These are phyloP conservation scores for Anthoscopus minutus DNA, from an alignment of 2,113 vertebrate species.

Conservation along the genomic window DNA sequence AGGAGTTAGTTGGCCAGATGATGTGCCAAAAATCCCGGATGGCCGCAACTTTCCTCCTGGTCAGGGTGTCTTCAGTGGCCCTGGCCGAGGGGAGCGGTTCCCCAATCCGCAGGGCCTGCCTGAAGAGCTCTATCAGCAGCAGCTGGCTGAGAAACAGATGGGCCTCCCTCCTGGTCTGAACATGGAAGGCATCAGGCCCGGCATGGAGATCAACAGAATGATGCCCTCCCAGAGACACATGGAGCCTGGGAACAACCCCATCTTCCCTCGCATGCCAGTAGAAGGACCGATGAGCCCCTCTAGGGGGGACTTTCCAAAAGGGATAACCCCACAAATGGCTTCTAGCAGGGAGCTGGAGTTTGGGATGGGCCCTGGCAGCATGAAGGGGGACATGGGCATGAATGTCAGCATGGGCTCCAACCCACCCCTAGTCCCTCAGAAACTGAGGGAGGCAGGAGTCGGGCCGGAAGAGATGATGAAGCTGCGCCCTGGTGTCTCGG, in stretches of 20 bases:
- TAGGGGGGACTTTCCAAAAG: constrained; percentile 85
- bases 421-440: constrained; percentile 88
- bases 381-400: constrained; percentile 79
- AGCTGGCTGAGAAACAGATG: constrained; percentile 90
- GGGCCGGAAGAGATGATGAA: constrained; percentile 92
- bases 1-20: constrained; percentile 91
- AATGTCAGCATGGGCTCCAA: constrained; percentile 82
- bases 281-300: constrained; percentile 96
- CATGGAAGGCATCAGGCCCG: constrained; percentile 77
- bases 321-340: constrained; percentile 74
- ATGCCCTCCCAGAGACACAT: constrained; percentile 88
- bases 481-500: constrained; percentile 79
- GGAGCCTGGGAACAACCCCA: constrained; percentile 84
- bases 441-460: constrained; percentile 82
- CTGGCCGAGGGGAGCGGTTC: constrained; percentile 91
- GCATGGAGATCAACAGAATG: constrained; percentile 90
- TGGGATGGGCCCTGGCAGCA: constrained; percentile 86
- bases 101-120: constrained; percentile 91
- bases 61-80: constrained; percentile 89
- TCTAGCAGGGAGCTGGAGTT: constrained; percentile 85
- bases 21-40: constrained; percentile 94
- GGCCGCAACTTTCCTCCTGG: constrained; percentile 88
- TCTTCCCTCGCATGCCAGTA: constrained; percentile 91
- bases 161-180: constrained; percentile 87
- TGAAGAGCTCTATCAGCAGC: constrained; percentile 94